Evolutionary conservation across 92 coral and sea anemone species (phyloP).

Genomic region (Phymanthus crucifer): DNA sequence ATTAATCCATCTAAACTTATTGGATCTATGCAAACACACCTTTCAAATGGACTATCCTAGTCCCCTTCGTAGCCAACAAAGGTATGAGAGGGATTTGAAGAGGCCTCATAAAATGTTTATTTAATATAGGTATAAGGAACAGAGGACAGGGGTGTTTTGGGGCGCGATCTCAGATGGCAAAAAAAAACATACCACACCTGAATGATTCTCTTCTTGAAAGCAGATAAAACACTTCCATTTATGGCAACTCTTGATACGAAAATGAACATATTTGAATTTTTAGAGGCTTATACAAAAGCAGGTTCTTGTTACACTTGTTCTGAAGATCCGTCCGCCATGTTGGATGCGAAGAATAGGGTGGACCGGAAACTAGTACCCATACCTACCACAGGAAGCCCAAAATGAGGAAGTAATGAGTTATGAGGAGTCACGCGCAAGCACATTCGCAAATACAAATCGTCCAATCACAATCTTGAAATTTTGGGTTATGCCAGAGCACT

Average conservation of each 20-base stretch:
- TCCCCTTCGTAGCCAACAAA: too few relatives aligned
- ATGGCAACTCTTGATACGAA: neutral
- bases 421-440: neutral
- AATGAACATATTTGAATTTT: neutral
- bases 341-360: conserved; percentile 8
- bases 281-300: neutral
- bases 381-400: conserved; percentile 7
- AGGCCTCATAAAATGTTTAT: too few relatives aligned
- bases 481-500: too few relatives aligned
- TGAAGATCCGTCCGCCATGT: conserved; percentile 23
- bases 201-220: neutral
- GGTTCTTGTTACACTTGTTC: neutral
- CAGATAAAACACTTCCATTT: neutral
- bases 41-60: too few relatives aligned
- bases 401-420: too few relatives aligned
- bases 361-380: conserved; percentile 13
- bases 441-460: too few relatives aligned
- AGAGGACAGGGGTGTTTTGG: neutral
- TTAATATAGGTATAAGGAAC: too few relatives aligned
- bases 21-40: too few relatives aligned
- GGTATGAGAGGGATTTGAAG: too few relatives aligned
- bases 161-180: neutral
- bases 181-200: neutral
- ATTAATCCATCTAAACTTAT: too few relatives aligned
- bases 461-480: too few relatives aligned